Conservation (phyloP, 2,113 vertebrate genomes). For the Sminthopsis crassicaudata region DNA sequence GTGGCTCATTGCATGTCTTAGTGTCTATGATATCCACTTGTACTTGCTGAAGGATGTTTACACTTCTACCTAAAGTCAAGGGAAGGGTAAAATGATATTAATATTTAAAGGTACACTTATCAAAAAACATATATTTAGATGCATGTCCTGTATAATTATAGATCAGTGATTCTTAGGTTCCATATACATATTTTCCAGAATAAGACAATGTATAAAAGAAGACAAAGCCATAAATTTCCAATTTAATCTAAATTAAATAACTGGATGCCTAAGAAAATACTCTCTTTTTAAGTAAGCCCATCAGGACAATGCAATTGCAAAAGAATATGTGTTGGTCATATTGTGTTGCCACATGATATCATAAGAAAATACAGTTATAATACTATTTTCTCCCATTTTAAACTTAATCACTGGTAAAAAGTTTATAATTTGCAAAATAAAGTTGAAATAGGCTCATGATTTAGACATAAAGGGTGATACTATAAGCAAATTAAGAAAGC, state of each 20-base stretch:
- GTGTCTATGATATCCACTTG: slow-evolving; percentile 88
- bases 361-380: background rate
- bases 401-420: slow-evolving; percentile 21
- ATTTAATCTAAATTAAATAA: slow-evolving; percentile 16
- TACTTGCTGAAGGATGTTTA: slow-evolving; percentile 86
- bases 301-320: slow-evolving; percentile 4
- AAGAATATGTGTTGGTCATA: background rate
- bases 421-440: background rate
- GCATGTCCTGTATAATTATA: background rate
- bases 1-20: slow-evolving; percentile 82
- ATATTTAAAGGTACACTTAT: slow-evolving; percentile 24
- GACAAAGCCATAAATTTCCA: background rate
- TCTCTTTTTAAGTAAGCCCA: background rate
- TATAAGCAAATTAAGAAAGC: no score
- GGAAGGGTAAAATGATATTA: slow-evolving; percentile 18
- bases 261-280: background rate
- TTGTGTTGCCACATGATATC: slow-evolving; percentile 12
- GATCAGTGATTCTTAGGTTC: background rate
- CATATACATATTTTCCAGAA: slow-evolving; percentile 7
- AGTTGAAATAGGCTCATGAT: no score
- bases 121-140: slow-evolving; percentile 31
- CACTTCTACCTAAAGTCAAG: slow-evolving; percentile 71
- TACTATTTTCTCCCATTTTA: background rate
- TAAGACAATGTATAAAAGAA: slow-evolving; percentile 4
- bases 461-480: no score